phyloP scores from a whole-genome alignment of 2,888 invertebrate genomes.

The Oconnorella tubifera region DNA sequence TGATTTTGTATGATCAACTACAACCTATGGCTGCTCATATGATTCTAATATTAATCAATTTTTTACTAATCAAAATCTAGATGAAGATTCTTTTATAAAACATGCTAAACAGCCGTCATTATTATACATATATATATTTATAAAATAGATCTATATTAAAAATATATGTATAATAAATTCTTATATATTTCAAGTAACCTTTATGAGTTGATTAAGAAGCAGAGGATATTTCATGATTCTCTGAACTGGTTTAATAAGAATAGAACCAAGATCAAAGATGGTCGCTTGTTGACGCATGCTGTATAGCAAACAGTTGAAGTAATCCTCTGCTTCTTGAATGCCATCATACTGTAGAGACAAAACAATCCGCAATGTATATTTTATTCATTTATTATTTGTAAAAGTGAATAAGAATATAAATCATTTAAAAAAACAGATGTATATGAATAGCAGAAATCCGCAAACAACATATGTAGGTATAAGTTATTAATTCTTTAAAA shows the following conservation, averaged over 20 bases:
- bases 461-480: background rate
- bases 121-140: too few relatives aligned
- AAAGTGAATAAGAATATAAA: background rate
- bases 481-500: background rate
- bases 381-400: too few relatives aligned
- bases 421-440: background rate
- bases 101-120: too few relatives aligned
- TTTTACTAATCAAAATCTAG: too few relatives aligned
- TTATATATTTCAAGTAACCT: conserved; percentile 52
- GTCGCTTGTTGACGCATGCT: conserved; percentile 48
- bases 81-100: too few relatives aligned
- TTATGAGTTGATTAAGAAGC: conserved; percentile 61
- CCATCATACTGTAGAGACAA: conserved; percentile 32
- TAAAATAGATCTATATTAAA: background rate
- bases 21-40: too few relatives aligned
- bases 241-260: conserved; percentile 65
- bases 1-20: too few relatives aligned
- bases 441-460: background rate
- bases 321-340: conserved; percentile 57
- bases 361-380: too few relatives aligned
- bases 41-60: too few relatives aligned
- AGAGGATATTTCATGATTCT: conserved; percentile 65
- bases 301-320: conserved; percentile 43
- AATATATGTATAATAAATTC: background rate
- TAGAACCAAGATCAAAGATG: conserved; percentile 62